Base-by-base conservation (phyloP, 2,113 vertebrate species). In the Oreotrochilus melanogaster region DNA sequence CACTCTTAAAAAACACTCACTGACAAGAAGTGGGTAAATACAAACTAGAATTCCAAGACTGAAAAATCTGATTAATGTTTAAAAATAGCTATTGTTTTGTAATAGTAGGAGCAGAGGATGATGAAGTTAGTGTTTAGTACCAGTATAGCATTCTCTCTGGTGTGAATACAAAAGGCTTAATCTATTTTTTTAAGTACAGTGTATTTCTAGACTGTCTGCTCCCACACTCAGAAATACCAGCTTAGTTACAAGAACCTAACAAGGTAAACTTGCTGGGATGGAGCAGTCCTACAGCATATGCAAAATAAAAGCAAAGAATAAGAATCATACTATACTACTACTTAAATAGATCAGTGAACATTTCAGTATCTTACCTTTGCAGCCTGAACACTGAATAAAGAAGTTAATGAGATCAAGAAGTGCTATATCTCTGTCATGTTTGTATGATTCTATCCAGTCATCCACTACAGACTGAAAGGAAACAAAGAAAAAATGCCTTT, bases 401-500 rank as follows among this genome's bases (percentile, higher is more conserved):
- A 99, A 99, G 97, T 99, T 99, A 97, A 99, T 99, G 96, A 99
- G 99, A 97, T 99, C 99, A 98, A 99, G 98, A 81, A 99, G 98
- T 60, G 99, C 99, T 95, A 98, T 98, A 98, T 99, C 99, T 97
- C 99, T 98, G 97, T 99, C 99, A 92, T 98, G 98, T 98, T 99
- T 99, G 97, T 99, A 99, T 56, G 99, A 99, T 93, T 99, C 99
- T 95, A 99, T 99, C 99, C 99, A 99, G 97, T 99, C 99, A 98
- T 99, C 99, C 82, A 99, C 99, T 39, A 99, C 99, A 95, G 99
- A 99, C 99, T 99, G 96, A 30, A 98, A 90, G 31, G 94, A 76
- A 97, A 85, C 89, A 84, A 92, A 53, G 4, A 72, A 23, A 96
- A 92, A 78, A 54, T 69, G 43, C 73, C 11, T 14, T 65, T 17